Conservation (phyloP, 2,113 vertebrate species). For the Suncus etruscus region DNA sequence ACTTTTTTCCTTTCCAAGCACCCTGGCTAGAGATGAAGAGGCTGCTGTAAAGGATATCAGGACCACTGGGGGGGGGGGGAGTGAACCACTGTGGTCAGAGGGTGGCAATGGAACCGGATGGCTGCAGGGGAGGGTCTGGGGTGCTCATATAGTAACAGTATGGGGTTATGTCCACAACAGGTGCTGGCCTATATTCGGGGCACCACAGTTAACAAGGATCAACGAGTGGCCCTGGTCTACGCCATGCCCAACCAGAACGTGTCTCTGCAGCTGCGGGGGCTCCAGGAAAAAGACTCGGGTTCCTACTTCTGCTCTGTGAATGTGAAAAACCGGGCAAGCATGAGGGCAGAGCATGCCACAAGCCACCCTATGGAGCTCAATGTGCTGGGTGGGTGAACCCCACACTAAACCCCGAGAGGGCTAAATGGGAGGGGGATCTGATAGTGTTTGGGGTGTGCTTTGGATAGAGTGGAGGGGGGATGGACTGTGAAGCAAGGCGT, state of each 20-base stretch:
- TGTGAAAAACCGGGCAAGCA: neutral
- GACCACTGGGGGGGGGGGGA: neutral
- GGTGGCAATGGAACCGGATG: neutral
- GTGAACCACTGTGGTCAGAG: neutral
- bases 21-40: neutral
- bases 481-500: no score
- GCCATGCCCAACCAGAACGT: slow-evolving; percentile 89
- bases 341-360: neutral
- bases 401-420: no score
- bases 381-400: slow-evolving; percentile 67
- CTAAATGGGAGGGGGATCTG: no score
- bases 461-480: no score
- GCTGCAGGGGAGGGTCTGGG: neutral
- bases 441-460: neutral
- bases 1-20: neutral
- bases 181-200: slow-evolving; percentile 85
- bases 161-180: neutral
- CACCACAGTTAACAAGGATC: slow-evolving; percentile 48
- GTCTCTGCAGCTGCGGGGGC: slow-evolving; percentile 92
- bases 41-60: neutral
- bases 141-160: neutral
- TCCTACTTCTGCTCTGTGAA: slow-evolving; percentile 90
- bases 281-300: slow-evolving; percentile 91
- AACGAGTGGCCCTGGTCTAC: slow-evolving; percentile 89
- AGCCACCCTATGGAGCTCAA: slow-evolving; percentile 61